Percentiles rank a stretch among this genome's conserved stretches.
Conservation (phyloP, 2,113 vertebrate species). For the Melanostigma gelatinosum region DNA sequence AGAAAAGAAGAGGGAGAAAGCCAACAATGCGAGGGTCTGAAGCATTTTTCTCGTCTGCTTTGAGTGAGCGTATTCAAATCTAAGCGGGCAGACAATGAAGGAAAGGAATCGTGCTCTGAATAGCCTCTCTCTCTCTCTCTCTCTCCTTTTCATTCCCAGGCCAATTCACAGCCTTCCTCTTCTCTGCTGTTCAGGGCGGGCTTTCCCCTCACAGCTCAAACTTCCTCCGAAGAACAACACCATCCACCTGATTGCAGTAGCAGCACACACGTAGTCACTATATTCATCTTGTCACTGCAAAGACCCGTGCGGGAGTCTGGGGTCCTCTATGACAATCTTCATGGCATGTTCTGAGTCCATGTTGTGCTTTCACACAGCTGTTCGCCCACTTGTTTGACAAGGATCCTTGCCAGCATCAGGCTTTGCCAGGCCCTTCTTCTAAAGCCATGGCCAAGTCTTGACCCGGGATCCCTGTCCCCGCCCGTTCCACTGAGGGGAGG, state of each 20-base stretch:
- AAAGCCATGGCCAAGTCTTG: constrained; percentile 56
- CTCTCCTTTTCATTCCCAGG: constrained; percentile 72
- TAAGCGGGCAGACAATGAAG: constrained; percentile 81
- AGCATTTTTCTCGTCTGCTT: constrained; percentile 82
- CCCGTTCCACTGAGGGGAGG: constrained; percentile 56
- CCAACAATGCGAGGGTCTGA: constrained; percentile 80
- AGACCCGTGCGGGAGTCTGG: constrained; percentile 28
- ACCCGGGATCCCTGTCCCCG: constrained; percentile 51
- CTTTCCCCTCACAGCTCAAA: constrained; percentile 59
- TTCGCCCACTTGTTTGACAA: constrained; percentile 56
- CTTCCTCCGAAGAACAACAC: constrained; percentile 71
- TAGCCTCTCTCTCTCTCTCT: constrained; percentile 65
- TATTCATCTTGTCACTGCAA: constrained; percentile 41
- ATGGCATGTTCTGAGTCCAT: constrained; percentile 11
- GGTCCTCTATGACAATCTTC: constrained; percentile 24
- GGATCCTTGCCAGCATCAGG: constrained; percentile 41
- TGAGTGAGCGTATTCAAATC: constrained; percentile 83
- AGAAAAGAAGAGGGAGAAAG: constrained; percentile 83
- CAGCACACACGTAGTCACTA: constrained; percentile 26
- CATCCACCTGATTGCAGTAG: constrained; percentile 59
- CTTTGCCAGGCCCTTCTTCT: constrained; percentile 49
- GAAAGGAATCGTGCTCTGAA: constrained; percentile 83
- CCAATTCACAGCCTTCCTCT: constrained; percentile 75
- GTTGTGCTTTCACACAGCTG: constrained; percentile 21
- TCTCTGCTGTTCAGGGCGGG: constrained; percentile 68